A percentile compares a stretch with the other conserved stretches of the same genome.
These are phyloP conservation scores for Crambe crambe DNA, from an alignment of 37 sponge, comb jelly and placozoan genomes.

Conservation along the genomic window DNA sequence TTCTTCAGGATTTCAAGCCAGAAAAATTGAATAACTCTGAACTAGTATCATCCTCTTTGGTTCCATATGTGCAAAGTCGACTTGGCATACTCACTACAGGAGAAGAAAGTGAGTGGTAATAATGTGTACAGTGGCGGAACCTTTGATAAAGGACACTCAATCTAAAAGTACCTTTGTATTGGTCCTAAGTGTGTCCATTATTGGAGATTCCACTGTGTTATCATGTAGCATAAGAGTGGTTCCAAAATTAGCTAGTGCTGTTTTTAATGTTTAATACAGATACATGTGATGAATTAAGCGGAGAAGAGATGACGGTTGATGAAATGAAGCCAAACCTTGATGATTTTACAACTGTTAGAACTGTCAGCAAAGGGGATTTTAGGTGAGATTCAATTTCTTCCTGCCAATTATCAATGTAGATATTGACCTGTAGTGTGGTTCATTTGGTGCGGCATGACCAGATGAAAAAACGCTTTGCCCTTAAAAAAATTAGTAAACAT, in stretches of 20 bases:
- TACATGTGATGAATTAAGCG: too few species aligned
- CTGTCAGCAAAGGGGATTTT: slow-evolving; percentile 97
- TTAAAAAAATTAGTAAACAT: slow-evolving; percentile 97
- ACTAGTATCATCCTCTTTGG: slow-evolving; percentile 62
- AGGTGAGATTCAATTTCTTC: slow-evolving; percentile 53
- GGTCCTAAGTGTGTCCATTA: too few species aligned
- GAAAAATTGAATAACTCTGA: slow-evolving; percentile 2
- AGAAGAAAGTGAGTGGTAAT: slow-evolving; percentile 14
- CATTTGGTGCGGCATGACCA: slow-evolving; percentile 87
- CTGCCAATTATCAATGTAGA: not conserved
- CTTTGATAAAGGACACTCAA: too few species aligned
- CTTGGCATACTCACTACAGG: slow-evolving; percentile 52
- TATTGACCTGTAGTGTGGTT: slow-evolving; percentile 68
- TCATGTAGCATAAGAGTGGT: too few species aligned
- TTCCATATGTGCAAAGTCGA: slow-evolving; percentile 83
- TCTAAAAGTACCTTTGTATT: too few species aligned
- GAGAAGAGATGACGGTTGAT: not conserved
- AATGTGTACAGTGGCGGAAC: too few species aligned
- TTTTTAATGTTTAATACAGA: too few species aligned
- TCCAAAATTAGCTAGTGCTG: too few species aligned
- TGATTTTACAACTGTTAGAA: slow-evolving; percentile 86
- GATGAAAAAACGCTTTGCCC: slow-evolving; percentile 82
- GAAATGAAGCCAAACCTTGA: slow-evolving; percentile 54
- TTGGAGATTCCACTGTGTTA: too few species aligned
- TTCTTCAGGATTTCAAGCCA: slow-evolving; percentile 34